Evolutionary conservation across 2,113 vertebrate genomes (phyloP), one percentile per base, ranked within the genome.

Genomic region (Ondatra zibethicus): DNA sequence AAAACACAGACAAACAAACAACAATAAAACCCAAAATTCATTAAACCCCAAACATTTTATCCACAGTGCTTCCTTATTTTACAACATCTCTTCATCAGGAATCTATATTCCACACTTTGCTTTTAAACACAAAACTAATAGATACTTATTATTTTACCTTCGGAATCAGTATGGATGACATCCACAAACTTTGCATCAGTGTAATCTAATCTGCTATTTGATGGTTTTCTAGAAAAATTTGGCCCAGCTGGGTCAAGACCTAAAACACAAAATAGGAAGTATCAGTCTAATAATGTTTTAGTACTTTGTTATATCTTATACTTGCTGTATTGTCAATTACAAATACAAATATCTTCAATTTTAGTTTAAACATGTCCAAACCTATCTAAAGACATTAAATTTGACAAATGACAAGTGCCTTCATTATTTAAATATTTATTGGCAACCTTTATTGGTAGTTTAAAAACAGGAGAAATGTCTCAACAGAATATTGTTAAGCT

Each of bases 191-290:
- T 98, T 39, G 99, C 99, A 94, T 99, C 99, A 0, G 98, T 98
- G 0, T 97, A 98, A 98, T 99, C 99, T 97, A 99, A 98, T 88
- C 99, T 99, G 52, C 96, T 76, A 29, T 99, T 98, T 0, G 98
- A 97, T 0, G 98, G 97, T 36, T 98, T 98, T n/a, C 97, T 93
- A 86, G 98, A 98, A 98, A 99, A 99, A 1, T 97, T 98, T 36
- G 99, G 99, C 3, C 99, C 99, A 0, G 99, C 99, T 17, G 99
- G 99, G 94, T 99, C 99, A 97, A 99, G 98, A 81, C 99, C 99
- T 99, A 95, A 95, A 97, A 65, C 85, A 45, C 39, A 96, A 88
- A 77, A 91, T 14, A 95, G 21, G 94, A 95, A 39, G 29, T 87
- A 12, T 91, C 3, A 87, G 70, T 92, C 6, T 73, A 86, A 78